Evolutionary conservation across 2,113 vertebrate genomes (phyloP), one percentile per base, ranked within the genome.

Genomic region (Martes martes): DNA sequence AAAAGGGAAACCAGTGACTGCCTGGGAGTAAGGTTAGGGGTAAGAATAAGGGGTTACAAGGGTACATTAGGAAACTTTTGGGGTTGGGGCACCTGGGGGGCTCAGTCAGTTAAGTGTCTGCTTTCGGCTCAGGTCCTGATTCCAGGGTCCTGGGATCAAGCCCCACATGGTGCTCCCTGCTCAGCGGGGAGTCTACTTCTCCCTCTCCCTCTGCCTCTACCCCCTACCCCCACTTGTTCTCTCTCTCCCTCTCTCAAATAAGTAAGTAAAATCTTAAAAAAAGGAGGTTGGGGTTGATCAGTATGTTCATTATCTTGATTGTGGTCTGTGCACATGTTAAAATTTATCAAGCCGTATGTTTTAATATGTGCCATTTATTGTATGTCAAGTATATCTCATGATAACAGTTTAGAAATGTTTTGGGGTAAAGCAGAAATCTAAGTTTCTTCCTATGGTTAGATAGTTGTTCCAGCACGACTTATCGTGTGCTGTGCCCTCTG

Each of bases 51-150:
- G 26, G 31, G 52, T 71, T 50, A 26, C 65, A 19, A 26, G 59
- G 39, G 18, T 7, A 4, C 36, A 7, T 2, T 45, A 50, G 67
- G 16, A 36, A 61, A 82, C 18, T 28, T 93, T 74, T 67, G 57
- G 18, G 5, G 4, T 28, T 90, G 50, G 33, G 18, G 33, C 8
- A 0, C 16, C 8, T 69, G 16, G n/a, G 33, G 9, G 18, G 67
- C n/a, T 36, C 67, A 19, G 33, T 69, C 0, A 0, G 4, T 69
- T 69, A 36, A 36, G n/a, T 0, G 0, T 36, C 8, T 69, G 8
- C 63, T 7, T 67, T 65, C 0, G 1, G 63, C 14, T 65, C 63
- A 65, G 67, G 67, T 69, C 67, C 18, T 69, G 33, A 36, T 69
- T 8, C 8, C 67, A 69, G 67, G 16, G 31, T n/a, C 31, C 31